Evolutionary conservation across 2,113 vertebrate genomes (phyloP), one percentile per base, ranked within the genome.

Genomic region (Cricetomys ansorgei): DNA sequence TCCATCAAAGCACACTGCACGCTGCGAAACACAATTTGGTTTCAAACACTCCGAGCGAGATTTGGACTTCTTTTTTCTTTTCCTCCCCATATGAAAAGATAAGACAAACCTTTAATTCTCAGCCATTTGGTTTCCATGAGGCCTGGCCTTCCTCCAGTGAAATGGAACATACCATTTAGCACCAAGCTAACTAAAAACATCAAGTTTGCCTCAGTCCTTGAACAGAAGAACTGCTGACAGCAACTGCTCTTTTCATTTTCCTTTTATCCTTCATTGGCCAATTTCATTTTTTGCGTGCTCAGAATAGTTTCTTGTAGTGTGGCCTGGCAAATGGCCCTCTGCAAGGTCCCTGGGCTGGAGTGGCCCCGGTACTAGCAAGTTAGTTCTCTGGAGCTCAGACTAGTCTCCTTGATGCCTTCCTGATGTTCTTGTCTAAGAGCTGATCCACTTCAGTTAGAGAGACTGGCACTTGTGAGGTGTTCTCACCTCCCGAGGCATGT

Each of bases 1-100:
- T 98, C 96, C 59, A 98, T 98, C 96, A 98, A 98, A 98, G 96
- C 83, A 69, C 13, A 40, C 70, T 92, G 92, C 37, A 65, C 85
- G 89, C 31, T 59, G 97, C 48, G 70, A 97, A 98, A 98, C 89
- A 64, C 95, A 98, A 96, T 62, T 83, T 65, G 0, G 12, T 97
- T 98, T 98, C 89, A 97, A 92, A 53, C n/a, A 94, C 72, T 93
- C 97, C 95, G 65, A 96, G 48, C 95, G 65, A 96, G 48, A 94
- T 95, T 89, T 0, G 0, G 29, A 81, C 72, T 3, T 73, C 73
- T 75, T 50, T 43, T 0, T 87, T 12, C 19, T 55, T 37, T 79
- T 92, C 40, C 91, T 90, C 65, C 48, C 53, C 85, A 7, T 88
- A 86, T 95, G 92, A 59, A 91, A 95, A 93, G 95, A 25, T 73